A percentile compares a stretch with the other conserved stretches of the same genome.
phyloP scores from a whole-genome alignment of 2,888 invertebrate genomes.

The Athalia cordata region DNA sequence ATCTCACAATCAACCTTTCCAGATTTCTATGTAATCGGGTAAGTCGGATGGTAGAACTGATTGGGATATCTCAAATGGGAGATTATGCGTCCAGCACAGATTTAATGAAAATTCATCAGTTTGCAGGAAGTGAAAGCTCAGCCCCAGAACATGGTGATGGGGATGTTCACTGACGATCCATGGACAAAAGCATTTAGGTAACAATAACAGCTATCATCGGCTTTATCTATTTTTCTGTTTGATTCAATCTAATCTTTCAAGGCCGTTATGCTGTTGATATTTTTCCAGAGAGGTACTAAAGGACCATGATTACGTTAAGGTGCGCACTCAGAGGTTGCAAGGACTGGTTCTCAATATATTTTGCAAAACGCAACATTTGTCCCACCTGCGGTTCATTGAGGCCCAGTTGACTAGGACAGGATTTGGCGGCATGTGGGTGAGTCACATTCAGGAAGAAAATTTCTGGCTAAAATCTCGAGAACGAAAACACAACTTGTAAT shows the following conservation, averaged over 20 bases:
- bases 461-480: slow-evolving; percentile 26
- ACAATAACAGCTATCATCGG: slow-evolving; percentile 31
- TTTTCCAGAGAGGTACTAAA: slow-evolving; percentile 79
- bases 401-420: slow-evolving; percentile 93
- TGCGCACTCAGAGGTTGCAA: slow-evolving; percentile 88
- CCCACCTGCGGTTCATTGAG: slow-evolving; percentile 89
- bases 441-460: slow-evolving; percentile 61
- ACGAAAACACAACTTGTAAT: slow-evolving; percentile 6
- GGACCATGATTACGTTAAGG: slow-evolving; percentile 82
- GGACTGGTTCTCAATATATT: slow-evolving; percentile 89
- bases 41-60: slow-evolving; percentile 58
- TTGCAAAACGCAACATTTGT: slow-evolving; percentile 85
- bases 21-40: slow-evolving; percentile 92
- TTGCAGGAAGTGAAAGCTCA: slow-evolving; percentile 94
- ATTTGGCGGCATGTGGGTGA: slow-evolving; percentile 93
- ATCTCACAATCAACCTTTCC: slow-evolving; percentile 76
- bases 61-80: no score
- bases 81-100: no score
- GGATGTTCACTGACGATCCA: slow-evolving; percentile 88
- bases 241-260: no score
- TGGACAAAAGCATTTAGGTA: slow-evolving; percentile 85
- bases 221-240: background rate
- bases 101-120: slow-evolving; percentile 69
- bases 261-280: background rate
- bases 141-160: slow-evolving; percentile 88